Evolutionary conservation across 1,140 invertebrate species (phyloP).

Genomic region (Caenorhabditis tropicalis): DNA sequence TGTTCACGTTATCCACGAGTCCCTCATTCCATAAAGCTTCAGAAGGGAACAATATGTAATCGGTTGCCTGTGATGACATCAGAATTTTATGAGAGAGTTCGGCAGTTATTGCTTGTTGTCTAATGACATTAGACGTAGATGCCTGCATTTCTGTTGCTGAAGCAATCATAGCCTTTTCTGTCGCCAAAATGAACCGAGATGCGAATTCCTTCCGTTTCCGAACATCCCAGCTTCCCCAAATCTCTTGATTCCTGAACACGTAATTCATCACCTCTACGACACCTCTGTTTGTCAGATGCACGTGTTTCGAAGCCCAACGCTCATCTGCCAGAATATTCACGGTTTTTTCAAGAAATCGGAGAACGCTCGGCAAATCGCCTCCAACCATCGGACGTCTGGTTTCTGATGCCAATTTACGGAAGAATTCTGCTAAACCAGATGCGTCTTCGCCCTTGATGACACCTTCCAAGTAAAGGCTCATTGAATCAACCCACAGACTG

Average conservation of each 20-base stretch:
- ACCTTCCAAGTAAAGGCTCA: neutral
- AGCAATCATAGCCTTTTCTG: neutral
- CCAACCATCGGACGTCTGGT: slow-evolving; percentile 36
- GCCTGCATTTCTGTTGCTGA: slow-evolving; percentile 10
- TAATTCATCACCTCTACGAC: slow-evolving; percentile 17
- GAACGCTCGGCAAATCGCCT: slow-evolving; percentile 43
- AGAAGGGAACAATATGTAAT: slow-evolving; percentile 44
- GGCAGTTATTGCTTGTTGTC: neutral
- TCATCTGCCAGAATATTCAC: slow-evolving; percentile 30
- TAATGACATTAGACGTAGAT: slow-evolving; percentile 8
- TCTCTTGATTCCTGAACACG: neutral
- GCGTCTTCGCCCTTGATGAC: neutral
- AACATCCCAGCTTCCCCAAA: slow-evolving; percentile 35
- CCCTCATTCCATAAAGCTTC: slow-evolving; percentile 36
- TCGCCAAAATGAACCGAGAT: neutral
- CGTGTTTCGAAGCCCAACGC: slow-evolving; percentile 21
- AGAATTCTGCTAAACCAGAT: slow-evolving; percentile 19
- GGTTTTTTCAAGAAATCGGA: slow-evolving; percentile 40
- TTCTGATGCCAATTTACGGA: neutral
- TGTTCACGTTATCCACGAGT: slow-evolving; percentile 38
- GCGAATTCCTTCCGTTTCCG: neutral
- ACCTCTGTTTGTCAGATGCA: neutral
- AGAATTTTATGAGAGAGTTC: slow-evolving; percentile 32
- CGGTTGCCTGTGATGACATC: slow-evolving; percentile 21
- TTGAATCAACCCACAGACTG: neutral